Evolutionary conservation across 2,797 vertebrate species (phyloP), one percentile per base, ranked within the genome.

Genomic region (Phaenicophaeus curvirostris): DNA sequence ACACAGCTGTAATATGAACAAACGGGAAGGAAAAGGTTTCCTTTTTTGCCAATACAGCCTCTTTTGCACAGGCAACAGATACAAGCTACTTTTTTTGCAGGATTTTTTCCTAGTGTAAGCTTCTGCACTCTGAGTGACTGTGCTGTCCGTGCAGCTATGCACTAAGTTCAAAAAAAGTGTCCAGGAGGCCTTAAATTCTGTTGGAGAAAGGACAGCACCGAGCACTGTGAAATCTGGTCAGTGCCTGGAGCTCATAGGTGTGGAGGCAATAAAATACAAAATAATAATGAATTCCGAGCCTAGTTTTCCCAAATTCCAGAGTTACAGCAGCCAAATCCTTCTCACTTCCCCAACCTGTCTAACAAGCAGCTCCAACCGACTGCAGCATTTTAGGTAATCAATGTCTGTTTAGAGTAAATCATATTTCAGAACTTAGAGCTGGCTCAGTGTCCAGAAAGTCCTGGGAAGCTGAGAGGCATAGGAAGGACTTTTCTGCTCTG

Each of bases 1-100:
- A 63, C 55, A 84, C 33, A 89, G 54, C 69, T 72, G 44, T 54
- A 93, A 83, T 90, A 95, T 41, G 42, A 94, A 81, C 30, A 87
- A 95, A 84, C 87, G 83, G 31, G 35, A 5, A 0, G 1, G 24
- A 89, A 78, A 59, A 31, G 31, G 21, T 48, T 24, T 87, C 39
- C 85, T 65, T 5, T 86, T 95, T 89, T 94, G 93, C 89, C 73
- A 87, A 41, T 91, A 72, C 74, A 95, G 94, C 80, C 90, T 77
- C 50, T 94, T 94, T 89, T 69, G 39, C 66, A 84, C 62, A 87
- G n/a, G 35, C 19, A 92, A 85, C 18, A 55, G 65, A 79, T 87
- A 83, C 6, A 51, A 92, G 31, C 13, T 76, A 6, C 59, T 35
- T 62, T 87, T 91, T 81, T 78, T 62, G 31, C 31, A 74, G n/a